These are phyloP conservation scores for Argyresthia goedartella DNA, from an alignment of 2,888 invertebrate genomes.

Conservation along the genomic window DNA sequence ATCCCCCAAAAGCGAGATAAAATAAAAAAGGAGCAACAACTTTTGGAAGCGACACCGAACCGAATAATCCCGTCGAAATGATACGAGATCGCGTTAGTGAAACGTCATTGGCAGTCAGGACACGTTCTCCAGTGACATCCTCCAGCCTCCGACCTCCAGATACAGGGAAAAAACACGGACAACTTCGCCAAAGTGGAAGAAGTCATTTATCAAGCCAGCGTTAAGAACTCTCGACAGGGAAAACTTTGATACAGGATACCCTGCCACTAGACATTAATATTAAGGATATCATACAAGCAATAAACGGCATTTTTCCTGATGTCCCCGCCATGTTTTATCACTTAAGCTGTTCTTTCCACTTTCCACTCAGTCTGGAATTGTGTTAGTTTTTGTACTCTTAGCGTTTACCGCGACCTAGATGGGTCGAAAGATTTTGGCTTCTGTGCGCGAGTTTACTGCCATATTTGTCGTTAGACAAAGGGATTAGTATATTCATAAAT, in stretches of 20 bases:
- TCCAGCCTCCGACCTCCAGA: conserved; percentile 21
- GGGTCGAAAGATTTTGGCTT: background rate
- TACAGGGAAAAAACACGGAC: conserved; percentile 36
- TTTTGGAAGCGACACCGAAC: conserved; percentile 29
- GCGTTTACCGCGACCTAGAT: conserved; percentile 23
- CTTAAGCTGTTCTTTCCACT: conserved; percentile 37
- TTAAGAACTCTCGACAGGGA: conserved; percentile 64
- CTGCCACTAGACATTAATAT: conserved; percentile 65
- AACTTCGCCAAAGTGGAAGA: conserved; percentile 57
- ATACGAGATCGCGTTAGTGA: conserved; percentile 17
- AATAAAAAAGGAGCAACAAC: conserved; percentile 17
- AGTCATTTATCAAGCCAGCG: conserved; percentile 67
- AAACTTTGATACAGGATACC: conserved; percentile 66
- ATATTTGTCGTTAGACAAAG: background rate
- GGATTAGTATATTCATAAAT: no score
- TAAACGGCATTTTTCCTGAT: conserved; percentile 16
- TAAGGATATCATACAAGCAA: conserved; percentile 49
- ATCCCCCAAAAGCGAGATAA: conserved; percentile 8
- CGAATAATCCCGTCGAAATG: conserved; percentile 33
- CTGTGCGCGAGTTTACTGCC: background rate
- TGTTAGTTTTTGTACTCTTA: conserved; percentile 29
- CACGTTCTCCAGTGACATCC: conserved; percentile 42
- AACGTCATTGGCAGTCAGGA: conserved; percentile 30
- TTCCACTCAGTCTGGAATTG: conserved; percentile 30
- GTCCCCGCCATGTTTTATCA: conserved; percentile 57